Evolutionary conservation across 2,888 invertebrate genomes (phyloP), one percentile per base, ranked within the genome.

Genomic region (Oscheius myriophilus): DNA sequence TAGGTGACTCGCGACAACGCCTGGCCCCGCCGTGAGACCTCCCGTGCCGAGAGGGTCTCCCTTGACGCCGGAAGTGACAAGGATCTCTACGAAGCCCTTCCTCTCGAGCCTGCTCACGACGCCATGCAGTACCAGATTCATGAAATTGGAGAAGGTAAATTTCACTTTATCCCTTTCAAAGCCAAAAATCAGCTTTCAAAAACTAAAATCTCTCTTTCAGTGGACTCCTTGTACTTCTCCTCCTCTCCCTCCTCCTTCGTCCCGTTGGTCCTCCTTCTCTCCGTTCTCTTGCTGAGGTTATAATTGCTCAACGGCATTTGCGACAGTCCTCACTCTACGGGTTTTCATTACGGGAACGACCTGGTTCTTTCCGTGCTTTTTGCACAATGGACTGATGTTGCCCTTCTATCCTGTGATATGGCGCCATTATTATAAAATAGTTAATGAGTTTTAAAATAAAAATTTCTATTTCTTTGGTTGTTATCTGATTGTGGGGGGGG

Each of bases 91-190:
- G 74, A 73, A 25, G 58, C 59, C 23, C 55, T 70, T 6, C 74
- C 74, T 1, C 33, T 65, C 18, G 67, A n/a, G 63, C n/a, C 23
- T 18, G 43, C 11, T 14, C 16, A 62, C 11, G 75, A 78, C 49
- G 57, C 46, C 25, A 64, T 76, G 18, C 71, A 73, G 45, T 80
- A 75, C 66, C 71, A 76, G 51, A 80, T 80, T 59, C 80, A 80
- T 55, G 80, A 80, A 41, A 80, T 80, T 63, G 78, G 78, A 59
- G 80, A 80, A 67, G 75, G 79, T 79, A 11, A 54, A 73, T 45
- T 39, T 42, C 12, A 9, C 43, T 45, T 49, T 9, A n/a, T n/a
- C n/a, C n/a, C n/a, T n/a, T n/a, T n/a, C n/a, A n/a, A n/a, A n/a
- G n/a, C n/a, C 12, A 33, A 14, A 26, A 6, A 7, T 16, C 16